phyloP scores from a whole-genome alignment of 2,113 vertebrate genomes.

The Nesoenas mayeri region DNA sequence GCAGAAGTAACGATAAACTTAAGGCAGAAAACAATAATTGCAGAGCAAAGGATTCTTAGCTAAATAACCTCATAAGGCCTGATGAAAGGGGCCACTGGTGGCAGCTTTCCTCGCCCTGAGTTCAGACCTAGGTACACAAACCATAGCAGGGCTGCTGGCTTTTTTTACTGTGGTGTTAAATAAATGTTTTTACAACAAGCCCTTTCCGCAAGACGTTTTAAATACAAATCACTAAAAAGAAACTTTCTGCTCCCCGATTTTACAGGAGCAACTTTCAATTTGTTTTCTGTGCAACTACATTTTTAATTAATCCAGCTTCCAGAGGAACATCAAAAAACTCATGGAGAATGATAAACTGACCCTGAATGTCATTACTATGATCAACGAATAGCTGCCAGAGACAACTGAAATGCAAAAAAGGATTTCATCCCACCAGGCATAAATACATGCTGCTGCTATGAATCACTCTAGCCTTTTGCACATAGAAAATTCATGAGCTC shows the following conservation, averaged over 20 bases:
- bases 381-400: neutral
- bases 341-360: neutral
- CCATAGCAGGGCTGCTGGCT: neutral
- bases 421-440: neutral
- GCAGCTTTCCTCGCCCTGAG: neutral
- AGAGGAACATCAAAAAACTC: neutral
- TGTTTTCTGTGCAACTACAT: neutral
- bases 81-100: neutral
- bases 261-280: neutral
- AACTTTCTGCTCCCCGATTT: neutral
- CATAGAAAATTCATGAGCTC: constrained; percentile 25
- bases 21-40: neutral
- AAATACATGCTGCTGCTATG: neutral
- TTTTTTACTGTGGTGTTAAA: neutral
- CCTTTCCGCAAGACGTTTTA: neutral
- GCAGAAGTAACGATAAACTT: neutral
- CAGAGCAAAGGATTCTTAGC: neutral
- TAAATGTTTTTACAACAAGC: neutral
- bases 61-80: neutral
- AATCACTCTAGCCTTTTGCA: constrained; percentile 11
- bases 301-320: neutral
- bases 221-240: neutral
- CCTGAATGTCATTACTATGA: neutral
- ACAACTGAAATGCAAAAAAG: neutral
- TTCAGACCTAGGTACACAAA: neutral